Base-by-base conservation (phyloP, 2,113 vertebrate species). In the Erythrolamprus reginae region DNA sequence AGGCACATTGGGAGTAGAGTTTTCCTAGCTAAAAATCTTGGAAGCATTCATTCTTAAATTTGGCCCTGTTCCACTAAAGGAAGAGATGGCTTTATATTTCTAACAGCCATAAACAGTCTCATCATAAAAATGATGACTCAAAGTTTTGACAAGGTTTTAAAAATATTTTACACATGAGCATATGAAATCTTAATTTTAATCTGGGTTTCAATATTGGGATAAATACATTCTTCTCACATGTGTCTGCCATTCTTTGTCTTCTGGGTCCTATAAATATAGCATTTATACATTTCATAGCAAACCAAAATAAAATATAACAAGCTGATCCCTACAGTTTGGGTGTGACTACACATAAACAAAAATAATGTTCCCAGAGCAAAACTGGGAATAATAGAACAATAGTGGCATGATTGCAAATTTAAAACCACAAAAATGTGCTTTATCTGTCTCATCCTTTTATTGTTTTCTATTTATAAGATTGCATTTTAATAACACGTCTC, bases 81-180 rank as follows among this genome's bases (percentile, higher is more conserved):
- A 91, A 91, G 87, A 89, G 45, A 82, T 90, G 84, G 51, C 92
- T 94, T 84, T 61, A 86, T 83, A 88, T 91, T 95, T 92, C 85
- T 47, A 87, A 95, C 94, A 95, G 93, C 70, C 70, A 26, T 89
- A 82, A 87, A 87, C 45, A 65, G n/a, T 51, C 89, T 91, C 92
- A 94, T 94, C 94, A 92, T 91, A 91, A 89, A 93, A 82, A 95
- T 90, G 93, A 90, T 90, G 89, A 50, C 55, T 3, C 1, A 53
- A 92, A 95, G 89, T 94, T 96, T 95, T 95, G 92, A 93, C 91
- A 89, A 77, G 89, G 82, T 95, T 95, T 92, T 92, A 91, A 89
- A 89, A 61, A 15, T 84, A 55, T 91, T 91, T 88, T 89, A 85
- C 45, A 19, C 91, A 90, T 88, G 87, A 93, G 51, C 42, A 84